These are phyloP conservation scores for Prunella strophiata DNA, from an alignment of 2,797 vertebrate species.

Conservation along the genomic window DNA sequence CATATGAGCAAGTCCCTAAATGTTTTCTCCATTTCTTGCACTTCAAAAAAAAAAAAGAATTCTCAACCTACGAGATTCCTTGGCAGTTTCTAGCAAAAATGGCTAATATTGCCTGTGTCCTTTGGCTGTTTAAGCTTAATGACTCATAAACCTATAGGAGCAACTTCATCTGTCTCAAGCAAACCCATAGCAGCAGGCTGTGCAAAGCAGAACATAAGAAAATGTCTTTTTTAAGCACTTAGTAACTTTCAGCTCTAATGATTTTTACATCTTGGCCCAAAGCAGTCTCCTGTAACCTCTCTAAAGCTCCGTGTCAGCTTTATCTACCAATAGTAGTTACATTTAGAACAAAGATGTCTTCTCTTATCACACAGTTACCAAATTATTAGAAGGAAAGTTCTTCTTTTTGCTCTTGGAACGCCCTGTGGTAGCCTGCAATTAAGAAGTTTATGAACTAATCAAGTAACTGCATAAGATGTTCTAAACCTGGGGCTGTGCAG, in stretches of 20 bases:
- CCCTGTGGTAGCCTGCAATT: background rate
- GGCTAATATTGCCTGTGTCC: background rate
- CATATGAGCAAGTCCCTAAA: background rate
- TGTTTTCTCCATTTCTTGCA: background rate
- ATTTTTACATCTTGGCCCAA: background rate
- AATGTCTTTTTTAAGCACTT: background rate
- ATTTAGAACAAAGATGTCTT: background rate
- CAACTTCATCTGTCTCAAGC: background rate
- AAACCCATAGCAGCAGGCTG: background rate
- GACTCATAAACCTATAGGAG: background rate
- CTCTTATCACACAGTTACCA: background rate
- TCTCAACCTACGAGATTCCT: background rate
- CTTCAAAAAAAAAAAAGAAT: background rate
- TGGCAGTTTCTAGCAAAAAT: background rate
- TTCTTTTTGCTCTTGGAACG: background rate
- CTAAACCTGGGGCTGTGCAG: background rate
- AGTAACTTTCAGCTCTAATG: background rate
- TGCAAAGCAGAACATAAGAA: background rate
- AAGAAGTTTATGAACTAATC: background rate
- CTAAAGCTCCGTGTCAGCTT: background rate
- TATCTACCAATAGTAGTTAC: background rate
- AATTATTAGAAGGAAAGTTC: background rate
- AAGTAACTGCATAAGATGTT: background rate
- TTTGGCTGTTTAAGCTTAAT: background rate
- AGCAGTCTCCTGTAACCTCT: background rate